A percentile compares a stretch with the other conserved stretches of the same genome.
These are phyloP conservation scores for Ennomos fuscantarius DNA, from an alignment of 2,888 invertebrate species.

Conservation along the genomic window DNA sequence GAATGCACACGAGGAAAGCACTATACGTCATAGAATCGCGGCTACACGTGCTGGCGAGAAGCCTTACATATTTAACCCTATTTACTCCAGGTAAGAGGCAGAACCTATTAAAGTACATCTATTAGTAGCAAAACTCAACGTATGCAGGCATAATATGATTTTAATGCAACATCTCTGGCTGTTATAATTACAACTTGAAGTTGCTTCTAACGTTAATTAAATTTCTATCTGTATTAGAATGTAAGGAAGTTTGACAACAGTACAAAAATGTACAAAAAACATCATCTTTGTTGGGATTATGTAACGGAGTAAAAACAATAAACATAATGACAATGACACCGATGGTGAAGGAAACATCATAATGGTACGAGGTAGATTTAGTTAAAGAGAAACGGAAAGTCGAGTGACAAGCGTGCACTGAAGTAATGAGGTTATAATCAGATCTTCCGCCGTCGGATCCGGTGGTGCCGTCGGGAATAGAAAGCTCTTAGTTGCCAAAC, in stretches of 20 bases:
- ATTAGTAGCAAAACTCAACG: neutral
- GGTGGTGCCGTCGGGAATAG: constrained; percentile 61
- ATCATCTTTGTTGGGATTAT: constrained; percentile 11
- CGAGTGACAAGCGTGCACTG: constrained; percentile 44
- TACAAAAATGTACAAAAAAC: constrained; percentile 12
- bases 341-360: constrained; percentile 9
- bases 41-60: constrained; percentile 64
- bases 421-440: constrained; percentile 71
- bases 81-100: constrained; percentile 61
- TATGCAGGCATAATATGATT: neutral
- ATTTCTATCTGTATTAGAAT: constrained; percentile 7
- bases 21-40: constrained; percentile 52
- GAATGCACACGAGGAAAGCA: constrained; percentile 56
- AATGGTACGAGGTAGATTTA: constrained; percentile 22
- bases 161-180: neutral
- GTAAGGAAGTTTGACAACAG: constrained; percentile 21
- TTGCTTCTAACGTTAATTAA: too few species aligned
- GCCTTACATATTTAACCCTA: constrained; percentile 76
- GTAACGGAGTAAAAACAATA: constrained; percentile 14
- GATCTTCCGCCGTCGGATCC: constrained; percentile 62
- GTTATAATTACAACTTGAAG: neutral
- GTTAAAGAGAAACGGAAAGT: constrained; percentile 60
- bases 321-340: constrained; percentile 10
- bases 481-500: constrained; percentile 63
- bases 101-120: constrained; percentile 49